Percentiles rank a stretch among this genome's conserved stretches.
These are phyloP conservation scores for Cossypha caffra DNA, from an alignment of 2,797 vertebrate species.

Conservation along the genomic window DNA sequence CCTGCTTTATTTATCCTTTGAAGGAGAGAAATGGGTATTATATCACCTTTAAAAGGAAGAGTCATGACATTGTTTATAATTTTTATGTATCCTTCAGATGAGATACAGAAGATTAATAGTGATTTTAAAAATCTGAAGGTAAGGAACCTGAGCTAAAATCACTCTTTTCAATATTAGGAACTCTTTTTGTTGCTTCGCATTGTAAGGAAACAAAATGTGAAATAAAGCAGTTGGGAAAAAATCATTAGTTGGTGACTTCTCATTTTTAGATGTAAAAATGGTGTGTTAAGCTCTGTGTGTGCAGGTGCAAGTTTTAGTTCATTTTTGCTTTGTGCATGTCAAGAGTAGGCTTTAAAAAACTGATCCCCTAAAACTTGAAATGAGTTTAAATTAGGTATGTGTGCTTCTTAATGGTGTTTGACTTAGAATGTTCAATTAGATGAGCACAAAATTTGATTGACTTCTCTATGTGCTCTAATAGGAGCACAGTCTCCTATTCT, in stretches of 20 bases:
- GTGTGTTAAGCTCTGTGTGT: neutral
- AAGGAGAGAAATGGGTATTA: neutral
- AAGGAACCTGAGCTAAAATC: neutral
- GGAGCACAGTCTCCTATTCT: neutral
- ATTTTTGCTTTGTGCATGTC: neutral
- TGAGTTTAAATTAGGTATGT: neutral
- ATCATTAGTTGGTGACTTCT: neutral
- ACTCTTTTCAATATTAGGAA: neutral
- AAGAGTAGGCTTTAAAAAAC: neutral
- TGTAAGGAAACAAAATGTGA: neutral
- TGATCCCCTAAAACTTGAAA: neutral
- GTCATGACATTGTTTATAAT: neutral
- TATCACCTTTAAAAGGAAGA: neutral
- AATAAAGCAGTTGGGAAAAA: neutral
- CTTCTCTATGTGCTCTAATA: neutral
- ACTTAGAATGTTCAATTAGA: neutral
- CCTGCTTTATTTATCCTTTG: neutral
- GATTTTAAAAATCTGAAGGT: neutral
- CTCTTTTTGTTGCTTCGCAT: neutral
- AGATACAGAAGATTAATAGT: neutral
- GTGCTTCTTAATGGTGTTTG: neutral
- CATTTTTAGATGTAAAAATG: neutral
- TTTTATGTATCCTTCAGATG: neutral
- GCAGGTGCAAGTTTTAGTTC: neutral
- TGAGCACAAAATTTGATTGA: neutral